phyloP scores from a whole-genome alignment of 2,888 invertebrate species.

The Carcina quercana region DNA sequence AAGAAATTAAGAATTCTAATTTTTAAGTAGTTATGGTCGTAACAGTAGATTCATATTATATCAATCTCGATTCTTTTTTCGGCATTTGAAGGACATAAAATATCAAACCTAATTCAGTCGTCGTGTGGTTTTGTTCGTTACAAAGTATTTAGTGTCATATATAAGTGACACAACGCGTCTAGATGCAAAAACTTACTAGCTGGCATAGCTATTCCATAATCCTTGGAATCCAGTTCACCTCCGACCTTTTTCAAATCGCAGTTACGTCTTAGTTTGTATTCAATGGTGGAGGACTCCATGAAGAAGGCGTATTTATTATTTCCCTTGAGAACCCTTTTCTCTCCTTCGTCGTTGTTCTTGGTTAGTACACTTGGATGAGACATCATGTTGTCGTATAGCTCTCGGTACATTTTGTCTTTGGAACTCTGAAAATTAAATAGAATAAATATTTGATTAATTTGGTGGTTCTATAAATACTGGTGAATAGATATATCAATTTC shows the following conservation, averaged over 20 bases:
- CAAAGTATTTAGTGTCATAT: no score
- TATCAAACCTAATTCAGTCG: no score
- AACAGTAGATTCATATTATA: not conserved
- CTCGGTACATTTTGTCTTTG: slow-evolving; percentile 87
- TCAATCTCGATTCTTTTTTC: no score
- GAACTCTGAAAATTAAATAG: slow-evolving; percentile 65
- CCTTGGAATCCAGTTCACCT: slow-evolving; percentile 85
- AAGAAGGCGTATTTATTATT: slow-evolving; percentile 88
- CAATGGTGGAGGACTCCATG: slow-evolving; percentile 96
- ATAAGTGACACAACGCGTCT: no score
- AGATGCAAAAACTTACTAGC: slow-evolving; percentile 83
- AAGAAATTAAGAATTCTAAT: no score
- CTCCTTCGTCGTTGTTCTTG: slow-evolving; percentile 86
- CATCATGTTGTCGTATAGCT: slow-evolving; percentile 94
- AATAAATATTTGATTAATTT: slow-evolving; percentile 1
- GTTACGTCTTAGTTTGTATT: slow-evolving; percentile 88
- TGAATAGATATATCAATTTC: no score
- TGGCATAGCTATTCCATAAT: slow-evolving; percentile 91
- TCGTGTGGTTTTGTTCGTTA: no score
- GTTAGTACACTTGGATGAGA: slow-evolving; percentile 86
- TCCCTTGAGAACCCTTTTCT: slow-evolving; percentile 79
- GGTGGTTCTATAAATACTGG: no score
- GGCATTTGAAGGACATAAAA: no score
- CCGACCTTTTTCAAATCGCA: slow-evolving; percentile 90
- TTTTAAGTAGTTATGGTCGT: no score